phyloP scores from a whole-genome alignment of 2,888 invertebrate genomes.

The Agonopterix alstromeriana region DNA sequence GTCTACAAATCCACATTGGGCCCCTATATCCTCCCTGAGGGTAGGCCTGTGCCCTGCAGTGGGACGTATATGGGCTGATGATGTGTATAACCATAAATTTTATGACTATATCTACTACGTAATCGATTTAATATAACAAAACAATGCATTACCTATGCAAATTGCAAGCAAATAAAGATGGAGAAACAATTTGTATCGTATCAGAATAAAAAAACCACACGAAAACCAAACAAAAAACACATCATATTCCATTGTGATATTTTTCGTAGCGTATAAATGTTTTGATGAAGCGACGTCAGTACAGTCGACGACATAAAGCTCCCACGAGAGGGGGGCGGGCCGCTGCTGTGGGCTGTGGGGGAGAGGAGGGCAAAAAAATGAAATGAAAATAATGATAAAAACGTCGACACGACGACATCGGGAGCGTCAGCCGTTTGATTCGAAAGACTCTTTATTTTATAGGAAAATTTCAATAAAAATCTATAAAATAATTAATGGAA shows the following conservation, averaged over 20 bases:
- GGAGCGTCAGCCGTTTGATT: slow-evolving; percentile 20
- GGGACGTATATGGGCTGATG: slow-evolving; percentile 7
- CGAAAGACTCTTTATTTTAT: slow-evolving; percentile 5
- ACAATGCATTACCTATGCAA: too few species aligned
- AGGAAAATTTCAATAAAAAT: not conserved
- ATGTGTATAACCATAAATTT: too few species aligned
- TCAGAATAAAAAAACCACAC: slow-evolving; percentile 15
- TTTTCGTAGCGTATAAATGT: slow-evolving; percentile 39
- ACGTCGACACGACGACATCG: slow-evolving; percentile 32
- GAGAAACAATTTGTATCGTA: slow-evolving; percentile 6
- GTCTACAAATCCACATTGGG: too few species aligned
- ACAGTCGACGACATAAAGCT: slow-evolving; percentile 23
- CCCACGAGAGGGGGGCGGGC: slow-evolving; percentile 10
- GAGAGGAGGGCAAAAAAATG: slow-evolving; percentile 28
- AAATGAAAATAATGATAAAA: slow-evolving; percentile 58
- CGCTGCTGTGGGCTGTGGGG: slow-evolving; percentile 6
- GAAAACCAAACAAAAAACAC: slow-evolving; percentile 11
- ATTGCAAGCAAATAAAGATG: too few species aligned
- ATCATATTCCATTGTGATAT: slow-evolving; percentile 23
- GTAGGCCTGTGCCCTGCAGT: too few species aligned
- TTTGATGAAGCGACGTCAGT: slow-evolving; percentile 48
- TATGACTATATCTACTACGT: too few species aligned
- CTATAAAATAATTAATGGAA: not conserved
- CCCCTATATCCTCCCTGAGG: too few species aligned
- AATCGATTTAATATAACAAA: slow-evolving; percentile 1